These are phyloP conservation scores for Saxidomus purpurata DNA, from an alignment of 1,140 invertebrate species.

Conservation along the genomic window DNA sequence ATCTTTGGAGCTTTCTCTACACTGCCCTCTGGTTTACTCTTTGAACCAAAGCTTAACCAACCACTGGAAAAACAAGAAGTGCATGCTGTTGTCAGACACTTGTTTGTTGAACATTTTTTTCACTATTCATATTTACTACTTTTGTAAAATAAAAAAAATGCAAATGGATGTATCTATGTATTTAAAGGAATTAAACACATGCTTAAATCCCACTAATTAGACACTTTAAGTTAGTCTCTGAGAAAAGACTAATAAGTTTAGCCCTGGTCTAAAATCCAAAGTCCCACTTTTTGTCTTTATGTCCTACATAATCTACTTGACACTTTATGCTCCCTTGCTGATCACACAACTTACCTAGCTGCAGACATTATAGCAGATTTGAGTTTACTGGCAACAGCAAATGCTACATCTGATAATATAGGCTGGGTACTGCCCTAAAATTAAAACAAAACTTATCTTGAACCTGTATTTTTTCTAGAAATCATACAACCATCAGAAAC, in stretches of 20 bases:
- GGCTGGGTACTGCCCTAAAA: slow-evolving; percentile 90
- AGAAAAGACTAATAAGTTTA: too few relatives aligned
- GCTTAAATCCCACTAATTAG: too few relatives aligned
- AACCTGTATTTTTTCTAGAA: background rate
- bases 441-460: slow-evolving; percentile 26
- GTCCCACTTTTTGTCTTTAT: too few relatives aligned
- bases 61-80: slow-evolving; percentile 83
- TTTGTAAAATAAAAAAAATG: too few relatives aligned
- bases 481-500: background rate
- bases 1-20: slow-evolving; percentile 86
- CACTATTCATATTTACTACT: too few relatives aligned
- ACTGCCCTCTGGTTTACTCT: slow-evolving; percentile 78
- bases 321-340: too few relatives aligned
- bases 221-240: too few relatives aligned
- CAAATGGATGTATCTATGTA: too few relatives aligned
- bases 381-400: slow-evolving; percentile 95
- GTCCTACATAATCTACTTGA: too few relatives aligned
- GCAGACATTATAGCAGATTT: slow-evolving; percentile 91
- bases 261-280: too few relatives aligned
- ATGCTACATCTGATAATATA: slow-evolving; percentile 94
- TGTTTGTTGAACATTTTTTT: background rate
- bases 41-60: slow-evolving; percentile 85
- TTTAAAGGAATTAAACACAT: too few relatives aligned
- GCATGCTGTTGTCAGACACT: background rate
- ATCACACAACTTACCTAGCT: slow-evolving; percentile 94